A percentile compares a stretch with the other conserved stretches of the same genome.
Evolutionary conservation across 1,140 invertebrate genomes (phyloP).

Genomic region (Neodiprion virginianus): DNA sequence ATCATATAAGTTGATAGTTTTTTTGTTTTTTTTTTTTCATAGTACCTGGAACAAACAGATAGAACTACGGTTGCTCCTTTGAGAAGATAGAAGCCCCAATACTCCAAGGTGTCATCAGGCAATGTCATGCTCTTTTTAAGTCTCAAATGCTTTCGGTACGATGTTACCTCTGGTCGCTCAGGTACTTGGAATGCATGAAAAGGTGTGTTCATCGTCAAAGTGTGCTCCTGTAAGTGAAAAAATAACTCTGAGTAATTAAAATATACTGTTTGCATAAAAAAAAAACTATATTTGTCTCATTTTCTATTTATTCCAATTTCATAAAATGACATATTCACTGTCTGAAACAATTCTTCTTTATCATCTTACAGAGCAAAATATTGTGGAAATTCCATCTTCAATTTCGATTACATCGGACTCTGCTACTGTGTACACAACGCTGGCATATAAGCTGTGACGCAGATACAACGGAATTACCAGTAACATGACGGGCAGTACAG

Average conservation of each 20-base stretch:
- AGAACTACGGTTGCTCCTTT: conserved; percentile 77
- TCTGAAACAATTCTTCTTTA: conserved; percentile 12
- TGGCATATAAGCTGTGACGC: conserved; percentile 73
- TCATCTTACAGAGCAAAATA: conserved; percentile 72
- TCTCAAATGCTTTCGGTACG: conserved; percentile 75
- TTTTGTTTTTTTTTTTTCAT: not conserved
- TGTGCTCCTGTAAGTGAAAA: conserved; percentile 67
- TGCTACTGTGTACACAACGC: conserved; percentile 76
- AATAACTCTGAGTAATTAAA: conserved; percentile 26
- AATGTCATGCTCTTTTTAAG: conserved; percentile 82
- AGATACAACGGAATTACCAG: conserved; percentile 79
- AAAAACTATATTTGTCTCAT: not conserved
- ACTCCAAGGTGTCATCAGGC: conserved; percentile 85
- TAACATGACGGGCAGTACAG: conserved; percentile 73
- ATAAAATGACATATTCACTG: conserved; percentile 13
- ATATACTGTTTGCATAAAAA: conserved; percentile 1
- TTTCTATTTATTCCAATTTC: conserved; percentile 20
- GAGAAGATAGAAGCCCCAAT: conserved; percentile 87
- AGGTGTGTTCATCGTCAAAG: conserved; percentile 76
- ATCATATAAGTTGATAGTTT: too few species aligned
- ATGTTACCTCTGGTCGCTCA: conserved; percentile 71
- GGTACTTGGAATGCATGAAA: conserved; percentile 85
- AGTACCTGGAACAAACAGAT: conserved; percentile 80
- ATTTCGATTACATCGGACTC: conserved; percentile 85
- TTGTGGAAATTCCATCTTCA: conserved; percentile 76